Evolutionary conservation across 1,140 invertebrate genomes (phyloP), one percentile per base, ranked within the genome.

Genomic region (Rhagoletis zephyria): DNA sequence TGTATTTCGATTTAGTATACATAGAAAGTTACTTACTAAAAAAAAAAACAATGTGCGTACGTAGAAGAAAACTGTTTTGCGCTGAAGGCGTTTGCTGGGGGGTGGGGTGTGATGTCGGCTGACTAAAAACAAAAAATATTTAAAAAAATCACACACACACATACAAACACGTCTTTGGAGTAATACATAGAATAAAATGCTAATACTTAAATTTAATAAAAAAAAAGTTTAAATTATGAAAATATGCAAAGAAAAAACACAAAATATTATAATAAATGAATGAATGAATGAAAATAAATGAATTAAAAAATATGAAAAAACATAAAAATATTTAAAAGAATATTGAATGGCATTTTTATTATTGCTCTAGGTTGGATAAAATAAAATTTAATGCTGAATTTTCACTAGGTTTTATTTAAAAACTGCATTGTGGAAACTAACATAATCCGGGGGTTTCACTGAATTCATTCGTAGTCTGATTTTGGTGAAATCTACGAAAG

Each of bases 311-410:
- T 81, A 81, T 81, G 74, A 42, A 81, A 81, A 81, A 81, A 81
- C 74, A 81, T 59, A 81, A 81, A 81, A 81, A 81, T 81, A 81
- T 81, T 81, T 81, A 81, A 81, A 81, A 81, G 48, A 56, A 81
- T 56, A 3, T n/a, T 9, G 2, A 9, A 81, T 19, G 45, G 74
- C 51, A 51, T 81, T 81, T 81, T 81, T 70, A 45, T 40, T 70
- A 56, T 56, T 56, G 30, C 30, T 30, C 30, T 30, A 30, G 30
- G 30, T 30, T 30, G 1, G 3, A 1, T 3, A 10, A 56, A 56
- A 3, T 1, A 56, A 56, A 56, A 10, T 56, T 56, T 56, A 56
- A 56, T 56, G 2, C 51, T 5, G 5, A 56, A 56, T 56, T 56
- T 56, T 56, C 9, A 6, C 4, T 9, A 56, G 51, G 51, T 56